Base-by-base conservation (phyloP, 2,113 vertebrate genomes). In the Silurus glanis region DNA sequence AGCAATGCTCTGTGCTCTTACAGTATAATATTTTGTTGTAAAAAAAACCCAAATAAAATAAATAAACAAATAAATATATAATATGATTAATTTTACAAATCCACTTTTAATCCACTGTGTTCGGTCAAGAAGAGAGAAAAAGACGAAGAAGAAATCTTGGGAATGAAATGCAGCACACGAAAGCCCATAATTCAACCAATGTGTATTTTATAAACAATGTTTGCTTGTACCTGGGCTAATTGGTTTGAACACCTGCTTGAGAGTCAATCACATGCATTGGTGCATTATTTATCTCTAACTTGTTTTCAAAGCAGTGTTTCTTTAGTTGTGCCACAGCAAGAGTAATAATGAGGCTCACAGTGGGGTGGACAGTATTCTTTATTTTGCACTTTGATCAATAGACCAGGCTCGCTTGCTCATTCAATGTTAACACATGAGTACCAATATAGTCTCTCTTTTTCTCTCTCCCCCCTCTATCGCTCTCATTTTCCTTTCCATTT, bases 381-480 rank as follows among this genome's bases (percentile, higher is more conserved):
- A 37, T 37, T 89, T 90, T 75, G 92, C 89, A 82, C 59, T 66
- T 28, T 93, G 93, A 95, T 94, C 71, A 92, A 94, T 94, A 91
- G 87, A 87, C 25, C 74, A 55, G 59, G 61, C 45, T 58, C 69
- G 56, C 19, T 55, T 74, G 69, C 85, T 66, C 23, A 53, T 88
- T 81, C 88, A 86, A 85, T 91, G 89, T 90, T 90, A 86, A 90
- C 86, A 90, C 89, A 91, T 90, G 80, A 16, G n/a, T 91, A 91
- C 88, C 86, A 89, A 91, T 62, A 64, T 51, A 25, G 92, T 90
- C 21, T 56, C 66, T 66, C 25, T 90, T 16, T 58, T 12, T 47
- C 16, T 19, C 37, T 47, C 69, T 47, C 45, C 45, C 69, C 16
- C 6, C 66, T 37, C 28, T 69, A 12, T 37, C 69, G 47, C 37